Evolutionary conservation across 2,797 vertebrate species (phyloP), one percentile per base, ranked within the genome.

Genomic region (Bovichtus variegatus): DNA sequence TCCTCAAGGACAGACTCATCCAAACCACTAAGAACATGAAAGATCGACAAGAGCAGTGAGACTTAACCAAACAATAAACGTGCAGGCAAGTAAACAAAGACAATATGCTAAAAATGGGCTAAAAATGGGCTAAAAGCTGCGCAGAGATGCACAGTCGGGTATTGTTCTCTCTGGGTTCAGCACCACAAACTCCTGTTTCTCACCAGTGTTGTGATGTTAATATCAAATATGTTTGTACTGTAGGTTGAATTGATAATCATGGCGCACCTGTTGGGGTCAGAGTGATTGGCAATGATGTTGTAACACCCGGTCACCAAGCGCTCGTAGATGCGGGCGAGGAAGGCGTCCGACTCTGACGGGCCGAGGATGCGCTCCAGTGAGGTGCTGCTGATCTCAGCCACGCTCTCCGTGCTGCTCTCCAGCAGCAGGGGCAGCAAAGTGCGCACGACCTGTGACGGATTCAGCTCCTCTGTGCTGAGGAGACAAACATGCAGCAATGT

Each of bases 1-100:
- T 99, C 98, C 84, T 99, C 98, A 82, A 98, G 92, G 76, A 99
- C 95, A 43, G 98, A 96, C 83, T 99, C 98, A 86, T 98, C 97
- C 71, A 99, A 92, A 54, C 98, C 98, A 92, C 98, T 99, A 59
- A 74, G 57, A 74, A 57, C 43, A 65, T 50, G 2, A 76, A 65
- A 54, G 1, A 10, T 15, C 47, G 10, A 29, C 25, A 38, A 57
- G 2, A 53, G 3, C 23, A 71, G 18, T 55, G 2, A 81, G 6
- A 58, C 11, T 43, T 15, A 68, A 49, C 6, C 13, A 64, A 60
- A 54, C 9, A 60, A 36, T 29, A 38, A 44, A 71, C 9, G 2
- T 13, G 4, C 2, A 43, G 12, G 16, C 6, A 38, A 23, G 5
- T 1, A 57, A 50, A 78, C 7, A 43, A 43, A 21, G 27, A 44